Percentiles rank a stretch among this genome's conserved stretches.
Conservation (phyloP, 2,888 invertebrate species). For the Lottia gigantea region DNA sequence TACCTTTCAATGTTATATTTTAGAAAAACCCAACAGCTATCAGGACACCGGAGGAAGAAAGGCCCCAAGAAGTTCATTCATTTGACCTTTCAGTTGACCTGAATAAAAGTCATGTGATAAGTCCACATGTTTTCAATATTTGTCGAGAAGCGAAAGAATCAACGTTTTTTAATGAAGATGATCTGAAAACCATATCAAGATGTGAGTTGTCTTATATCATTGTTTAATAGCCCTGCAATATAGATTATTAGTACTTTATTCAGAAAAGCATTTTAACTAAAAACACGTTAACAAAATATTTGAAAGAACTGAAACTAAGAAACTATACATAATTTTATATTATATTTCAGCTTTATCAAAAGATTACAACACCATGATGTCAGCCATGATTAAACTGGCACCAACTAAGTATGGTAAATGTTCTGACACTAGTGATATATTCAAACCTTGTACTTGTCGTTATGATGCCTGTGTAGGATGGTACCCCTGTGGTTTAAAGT, state of each 20-base stretch:
- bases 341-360: constrained; percentile 56
- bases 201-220: too few species aligned
- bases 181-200: constrained; percentile 57
- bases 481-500: constrained; percentile 96
- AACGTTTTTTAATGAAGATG: constrained; percentile 53
- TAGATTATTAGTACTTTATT: too few species aligned
- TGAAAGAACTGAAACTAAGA: too few species aligned
- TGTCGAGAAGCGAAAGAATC: constrained; percentile 78
- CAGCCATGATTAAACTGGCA: constrained; percentile 79
- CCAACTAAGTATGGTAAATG: constrained; percentile 65
- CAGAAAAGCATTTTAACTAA: too few species aligned
- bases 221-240: too few species aligned
- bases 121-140: constrained; percentile 78
- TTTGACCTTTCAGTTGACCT: constrained; percentile 85
- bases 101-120: constrained; percentile 77
- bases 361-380: constrained; percentile 69
- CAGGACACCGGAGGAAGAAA: constrained; percentile 89
- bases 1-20: constrained; percentile 17
- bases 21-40: constrained; percentile 86
- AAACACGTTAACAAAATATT: too few species aligned
- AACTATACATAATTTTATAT: too few species aligned
- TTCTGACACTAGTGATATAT: constrained; percentile 52
- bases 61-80: constrained; percentile 83
- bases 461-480: constrained; percentile 91
- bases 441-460: constrained; percentile 81